Percentiles rank a stretch among this genome's conserved stretches.
Conservation (phyloP, 2,113 vertebrate genomes). For the Anser brachyrhynchus region DNA sequence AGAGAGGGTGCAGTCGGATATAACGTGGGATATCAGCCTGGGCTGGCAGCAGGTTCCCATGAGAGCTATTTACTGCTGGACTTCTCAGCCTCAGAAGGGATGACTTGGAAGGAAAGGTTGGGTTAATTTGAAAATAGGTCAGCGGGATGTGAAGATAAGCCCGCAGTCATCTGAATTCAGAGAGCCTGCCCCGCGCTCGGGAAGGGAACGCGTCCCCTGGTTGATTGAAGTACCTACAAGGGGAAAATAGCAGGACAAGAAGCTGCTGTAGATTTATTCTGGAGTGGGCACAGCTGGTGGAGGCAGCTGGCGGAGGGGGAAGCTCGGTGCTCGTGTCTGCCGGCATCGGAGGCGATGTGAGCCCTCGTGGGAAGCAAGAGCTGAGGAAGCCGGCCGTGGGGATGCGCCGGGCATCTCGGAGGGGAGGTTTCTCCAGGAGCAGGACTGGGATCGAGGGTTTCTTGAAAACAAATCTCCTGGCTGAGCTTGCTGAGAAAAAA, state of each 20-base stretch:
- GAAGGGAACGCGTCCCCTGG: neutral
- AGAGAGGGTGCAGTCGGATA: neutral
- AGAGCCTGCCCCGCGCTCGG: neutral
- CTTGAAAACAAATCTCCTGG: neutral
- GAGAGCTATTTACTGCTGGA: neutral
- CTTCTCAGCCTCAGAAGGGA: neutral
- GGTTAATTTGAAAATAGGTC: conserved; percentile 59
- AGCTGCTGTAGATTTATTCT: conserved; percentile 25
- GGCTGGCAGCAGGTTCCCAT: neutral
- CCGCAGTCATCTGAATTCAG: conserved; percentile 3
- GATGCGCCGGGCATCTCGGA: neutral
- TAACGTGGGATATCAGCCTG: neutral
- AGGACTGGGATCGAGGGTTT: neutral
- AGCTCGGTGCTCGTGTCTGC: neutral
- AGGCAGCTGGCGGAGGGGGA: conserved; percentile 55
- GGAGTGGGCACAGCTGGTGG: conserved; percentile 62
- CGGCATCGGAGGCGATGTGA: neutral
- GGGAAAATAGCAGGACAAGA: conserved; percentile 39
- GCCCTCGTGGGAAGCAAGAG: neutral
- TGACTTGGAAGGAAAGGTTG: neutral
- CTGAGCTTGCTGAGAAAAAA: neutral
- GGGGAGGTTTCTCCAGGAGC: neutral
- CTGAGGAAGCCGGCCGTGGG: neutral
- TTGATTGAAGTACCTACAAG: conserved; percentile 18
- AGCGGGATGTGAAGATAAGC: conserved; percentile 34